Evolutionary conservation across 2,797 vertebrate genomes (phyloP), one percentile per base, ranked within the genome.

Genomic region (Centroberyx gerrardi): DNA sequence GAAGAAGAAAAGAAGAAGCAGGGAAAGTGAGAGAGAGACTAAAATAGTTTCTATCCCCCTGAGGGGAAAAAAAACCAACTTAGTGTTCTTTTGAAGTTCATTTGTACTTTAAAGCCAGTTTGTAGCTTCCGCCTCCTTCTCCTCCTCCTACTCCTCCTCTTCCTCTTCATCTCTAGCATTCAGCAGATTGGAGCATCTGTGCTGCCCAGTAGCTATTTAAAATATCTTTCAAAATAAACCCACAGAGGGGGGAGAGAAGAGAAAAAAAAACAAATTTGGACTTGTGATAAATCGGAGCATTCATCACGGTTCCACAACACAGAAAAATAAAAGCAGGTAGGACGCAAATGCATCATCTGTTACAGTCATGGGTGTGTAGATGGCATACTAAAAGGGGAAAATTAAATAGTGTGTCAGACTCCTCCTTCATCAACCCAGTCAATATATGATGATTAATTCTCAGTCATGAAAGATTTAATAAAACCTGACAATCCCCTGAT

Each of bases 41-140:
- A 31, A 78, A 88, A 87, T 81, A 74, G 72, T 70, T 31, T 73
- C 1, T 12, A 9, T 64, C 76, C 64, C 51, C 8, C 22, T 1
- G 1, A 22, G 0, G 65, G 64, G 81, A 56, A 28, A 72, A 65
- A 22, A 22, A 22, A 22, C 22, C 62, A 68, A 48, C 54, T 46
- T 62, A 66, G 66, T 49, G 66, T 56, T 87, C 73, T 74, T 85
- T 76, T 85, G 78, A 80, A 90, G 85, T 82, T 84, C 33, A 70
- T 76, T 71, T 27, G 64, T 68, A 67, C 70, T 70, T 76, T 77
- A 62, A 71, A 80, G 62, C 29, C 62, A 14, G 62, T 79, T 81
- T 83, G 74, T 74, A 71, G 66, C 59, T 44, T 56, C 64, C 6
- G 17, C 60, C 44, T 63, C 44, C 42, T 17, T 9, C 5, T 49